Conservation (phyloP, 1,140 invertebrate species). For the Marisa cornuarietis region DNA sequence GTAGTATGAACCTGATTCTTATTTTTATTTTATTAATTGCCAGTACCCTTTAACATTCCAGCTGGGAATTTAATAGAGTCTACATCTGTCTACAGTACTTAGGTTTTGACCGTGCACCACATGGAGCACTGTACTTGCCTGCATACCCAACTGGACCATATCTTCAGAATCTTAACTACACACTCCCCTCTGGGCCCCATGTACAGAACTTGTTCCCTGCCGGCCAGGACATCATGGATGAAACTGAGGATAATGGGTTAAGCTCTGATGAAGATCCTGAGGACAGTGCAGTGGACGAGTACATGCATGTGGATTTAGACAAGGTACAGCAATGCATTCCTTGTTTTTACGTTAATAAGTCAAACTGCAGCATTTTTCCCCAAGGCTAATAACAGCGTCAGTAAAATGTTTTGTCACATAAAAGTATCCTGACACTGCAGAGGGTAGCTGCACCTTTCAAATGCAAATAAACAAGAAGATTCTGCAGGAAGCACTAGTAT, state of each 20-base stretch:
- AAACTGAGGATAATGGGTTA: neutral
- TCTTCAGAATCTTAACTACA: neutral
- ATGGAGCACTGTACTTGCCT: slow-evolving; percentile 16
- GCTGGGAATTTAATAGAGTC: no score
- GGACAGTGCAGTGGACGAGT: neutral
- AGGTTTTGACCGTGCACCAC: slow-evolving; percentile 27
- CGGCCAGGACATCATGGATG: no score
- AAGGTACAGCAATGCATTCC: slow-evolving; percentile 1
- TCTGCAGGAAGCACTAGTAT: no score
- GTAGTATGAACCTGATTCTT: no score
- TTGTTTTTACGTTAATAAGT: neutral
- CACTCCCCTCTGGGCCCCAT: neutral
- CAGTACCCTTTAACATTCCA: no score
- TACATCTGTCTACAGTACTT: slow-evolving; percentile 13
- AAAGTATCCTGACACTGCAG: no score
- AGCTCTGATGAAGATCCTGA: slow-evolving; percentile 4
- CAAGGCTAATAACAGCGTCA: no score
- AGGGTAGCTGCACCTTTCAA: no score
- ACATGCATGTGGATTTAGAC: slow-evolving; percentile 2
- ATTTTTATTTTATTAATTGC: no score
- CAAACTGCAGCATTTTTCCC: no score
- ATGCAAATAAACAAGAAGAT: no score
- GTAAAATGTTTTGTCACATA: neutral
- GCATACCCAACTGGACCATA: slow-evolving; percentile 9
- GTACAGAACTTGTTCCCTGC: neutral